Conservation (phyloP, 2,113 vertebrate genomes). For the Prinia subflava region DNA sequence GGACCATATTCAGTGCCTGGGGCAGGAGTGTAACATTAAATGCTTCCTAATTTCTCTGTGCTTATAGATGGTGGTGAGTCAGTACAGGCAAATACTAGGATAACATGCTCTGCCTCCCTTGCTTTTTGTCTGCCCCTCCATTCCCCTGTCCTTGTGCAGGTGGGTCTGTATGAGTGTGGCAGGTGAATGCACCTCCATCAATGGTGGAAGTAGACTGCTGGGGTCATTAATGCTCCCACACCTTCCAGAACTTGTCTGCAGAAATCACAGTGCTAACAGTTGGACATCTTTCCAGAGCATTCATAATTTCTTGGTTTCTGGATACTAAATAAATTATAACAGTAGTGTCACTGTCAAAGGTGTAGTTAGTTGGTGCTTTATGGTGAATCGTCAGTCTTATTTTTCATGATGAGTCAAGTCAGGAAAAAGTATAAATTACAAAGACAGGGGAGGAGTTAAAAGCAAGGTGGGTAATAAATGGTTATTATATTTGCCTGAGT, state of each 20-base stretch:
- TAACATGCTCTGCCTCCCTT: background rate
- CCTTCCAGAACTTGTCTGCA: background rate
- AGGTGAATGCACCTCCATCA: background rate
- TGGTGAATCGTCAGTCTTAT: background rate
- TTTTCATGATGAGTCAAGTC: background rate
- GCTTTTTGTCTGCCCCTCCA: background rate
- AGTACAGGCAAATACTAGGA: background rate
- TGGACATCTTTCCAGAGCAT: background rate
- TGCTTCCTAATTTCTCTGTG: background rate
- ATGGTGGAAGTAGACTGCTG: background rate
- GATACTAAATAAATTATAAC: background rate
- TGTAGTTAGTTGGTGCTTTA: background rate
- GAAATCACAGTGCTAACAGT: background rate
- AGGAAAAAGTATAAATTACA: constrained; percentile 15
- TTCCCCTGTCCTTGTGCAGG: background rate
- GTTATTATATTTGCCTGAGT: constrained; percentile 6
- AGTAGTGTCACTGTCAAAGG: background rate
- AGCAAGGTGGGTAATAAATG: background rate
- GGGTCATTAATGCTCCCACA: background rate
- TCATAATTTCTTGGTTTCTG: background rate
- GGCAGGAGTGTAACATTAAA: background rate
- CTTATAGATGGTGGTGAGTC: rapidly evolving
- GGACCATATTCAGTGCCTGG: background rate
- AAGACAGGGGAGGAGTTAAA: background rate
- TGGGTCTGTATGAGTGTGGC: rapidly evolving